phyloP scores from a whole-genome alignment of 2,888 invertebrate species.

The Anaspis maculata region DNA sequence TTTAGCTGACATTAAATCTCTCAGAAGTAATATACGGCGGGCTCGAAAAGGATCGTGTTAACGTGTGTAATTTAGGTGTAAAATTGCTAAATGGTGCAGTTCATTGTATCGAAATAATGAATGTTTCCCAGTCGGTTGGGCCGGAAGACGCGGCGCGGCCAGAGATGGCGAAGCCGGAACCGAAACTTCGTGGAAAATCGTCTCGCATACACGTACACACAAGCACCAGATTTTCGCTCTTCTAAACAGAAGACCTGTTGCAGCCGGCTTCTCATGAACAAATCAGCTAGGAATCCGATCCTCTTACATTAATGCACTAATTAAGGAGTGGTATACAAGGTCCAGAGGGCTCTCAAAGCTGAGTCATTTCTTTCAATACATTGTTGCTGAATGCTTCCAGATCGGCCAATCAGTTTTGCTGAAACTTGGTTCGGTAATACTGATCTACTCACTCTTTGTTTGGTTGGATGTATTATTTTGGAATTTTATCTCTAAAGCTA shows the following conservation, averaged over 20 bases:
- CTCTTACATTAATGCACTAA: too few relatives aligned
- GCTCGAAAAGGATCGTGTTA: conserved; percentile 28
- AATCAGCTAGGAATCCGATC: conserved; percentile 13
- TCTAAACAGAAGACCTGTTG: conserved; percentile 14
- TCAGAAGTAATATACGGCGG: conserved; percentile 30
- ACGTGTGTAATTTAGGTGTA: conserved; percentile 38
- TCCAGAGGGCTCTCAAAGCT: too few relatives aligned
- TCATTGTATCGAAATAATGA: conserved; percentile 43
- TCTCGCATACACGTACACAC: conserved; percentile 1
- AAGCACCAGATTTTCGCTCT: conserved; percentile 9
- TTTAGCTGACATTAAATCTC: conserved; percentile 23
- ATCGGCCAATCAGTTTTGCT: too few relatives aligned
- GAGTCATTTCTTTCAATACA: too few relatives aligned
- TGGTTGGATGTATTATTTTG: too few relatives aligned
- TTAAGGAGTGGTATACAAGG: too few relatives aligned
- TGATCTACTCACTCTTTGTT: too few relatives aligned
- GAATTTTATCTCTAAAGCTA: too few relatives aligned
- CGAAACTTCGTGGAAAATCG: conserved; percentile 7
- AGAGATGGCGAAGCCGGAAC: conserved; percentile 4
- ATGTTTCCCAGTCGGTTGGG: conserved; percentile 36
- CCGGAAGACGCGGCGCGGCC: conserved; percentile 15
- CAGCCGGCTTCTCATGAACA: conserved; percentile 10
- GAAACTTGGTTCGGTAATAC: too few relatives aligned
- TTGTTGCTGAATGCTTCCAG: too few relatives aligned
- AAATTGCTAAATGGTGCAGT: conserved; percentile 42